Evolutionary conservation across 1,140 invertebrate genomes (phyloP).

Genomic region (Ridgeia piscesae): DNA sequence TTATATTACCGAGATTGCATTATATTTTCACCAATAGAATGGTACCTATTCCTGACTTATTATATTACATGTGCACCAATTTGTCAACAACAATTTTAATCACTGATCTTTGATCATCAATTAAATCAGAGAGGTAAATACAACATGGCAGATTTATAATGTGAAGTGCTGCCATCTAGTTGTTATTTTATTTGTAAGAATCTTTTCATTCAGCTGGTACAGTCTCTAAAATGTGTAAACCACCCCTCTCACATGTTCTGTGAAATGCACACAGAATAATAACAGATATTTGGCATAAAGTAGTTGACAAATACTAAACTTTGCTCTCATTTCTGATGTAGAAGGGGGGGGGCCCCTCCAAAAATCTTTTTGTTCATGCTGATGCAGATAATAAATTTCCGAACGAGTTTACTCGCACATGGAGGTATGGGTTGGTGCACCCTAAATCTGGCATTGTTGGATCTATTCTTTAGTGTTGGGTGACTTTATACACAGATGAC

Average conservation of each 20-base stretch:
- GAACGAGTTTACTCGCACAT: conserved; percentile 37
- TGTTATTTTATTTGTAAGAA: background rate
- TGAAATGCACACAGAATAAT: too few relatives aligned
- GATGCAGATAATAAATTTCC: conserved; percentile 25
- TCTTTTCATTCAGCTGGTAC: background rate
- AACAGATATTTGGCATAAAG: background rate
- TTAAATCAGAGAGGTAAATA: too few relatives aligned
- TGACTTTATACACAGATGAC: too few relatives aligned
- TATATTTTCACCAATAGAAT: background rate
- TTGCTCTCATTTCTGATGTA: conserved; percentile 10
- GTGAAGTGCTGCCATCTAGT: background rate
- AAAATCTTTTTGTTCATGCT: conserved; percentile 1
- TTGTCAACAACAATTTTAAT: background rate
- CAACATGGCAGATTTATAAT: background rate
- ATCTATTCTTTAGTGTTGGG: too few relatives aligned
- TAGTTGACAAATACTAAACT: background rate
- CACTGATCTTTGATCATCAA: too few relatives aligned
- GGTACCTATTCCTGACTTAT: background rate
- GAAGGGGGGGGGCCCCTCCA: conserved; percentile 31
- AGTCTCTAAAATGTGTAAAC: background rate
- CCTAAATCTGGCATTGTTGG: background rate
- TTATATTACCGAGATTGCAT: background rate
- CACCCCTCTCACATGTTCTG: background rate
- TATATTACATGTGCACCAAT: background rate
- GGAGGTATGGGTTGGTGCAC: conserved; percentile 36